phyloP scores from a whole-genome alignment of 2,113 vertebrate genomes.

The Sander lucioperca region DNA sequence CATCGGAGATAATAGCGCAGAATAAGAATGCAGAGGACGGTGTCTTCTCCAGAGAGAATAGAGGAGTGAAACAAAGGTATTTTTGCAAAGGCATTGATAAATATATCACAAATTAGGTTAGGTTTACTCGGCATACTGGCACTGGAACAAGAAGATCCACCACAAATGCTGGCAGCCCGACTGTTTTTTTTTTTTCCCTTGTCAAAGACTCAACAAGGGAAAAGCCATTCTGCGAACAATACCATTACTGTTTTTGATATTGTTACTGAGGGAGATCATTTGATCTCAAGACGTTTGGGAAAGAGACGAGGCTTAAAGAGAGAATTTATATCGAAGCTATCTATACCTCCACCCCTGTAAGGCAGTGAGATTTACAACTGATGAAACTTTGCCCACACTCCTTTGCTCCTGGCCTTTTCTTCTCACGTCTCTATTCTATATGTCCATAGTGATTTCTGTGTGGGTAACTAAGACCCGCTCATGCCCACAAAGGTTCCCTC shows the following conservation, averaged over 20 bases:
- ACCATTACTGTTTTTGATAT: conserved; percentile 19
- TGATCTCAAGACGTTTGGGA: not conserved
- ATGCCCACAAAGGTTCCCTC: conserved; percentile 32
- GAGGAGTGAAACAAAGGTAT: conserved; percentile 19
- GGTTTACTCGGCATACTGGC: not conserved
- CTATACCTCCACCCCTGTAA: conserved; percentile 41
- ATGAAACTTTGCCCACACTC: conserved; percentile 56
- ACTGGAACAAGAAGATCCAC: conserved; percentile 7
- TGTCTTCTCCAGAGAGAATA: conserved; percentile 19
- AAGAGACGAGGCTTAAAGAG: not conserved
- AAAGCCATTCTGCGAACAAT: conserved; percentile 10
- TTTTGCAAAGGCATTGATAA: conserved; percentile 43
- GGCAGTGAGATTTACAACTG: conserved; percentile 34
- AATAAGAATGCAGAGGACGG: conserved; percentile 45
- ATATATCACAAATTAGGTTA: conserved; percentile 38
- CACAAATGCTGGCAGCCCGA: not conserved
- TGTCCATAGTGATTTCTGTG: conserved; percentile 68
- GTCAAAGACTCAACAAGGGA: not conserved
- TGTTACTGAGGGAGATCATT: conserved; percentile 8
- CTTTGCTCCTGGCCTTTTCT: conserved; percentile 36
- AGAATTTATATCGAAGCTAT: not conserved
- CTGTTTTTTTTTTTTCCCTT: not conserved
- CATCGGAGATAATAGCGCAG: conserved; percentile 58
- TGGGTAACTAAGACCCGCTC: conserved; percentile 57
- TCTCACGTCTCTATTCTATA: conserved; percentile 39